Conservation (phyloP, 2,888 invertebrate genomes). For the Diarsia mendica region DNA sequence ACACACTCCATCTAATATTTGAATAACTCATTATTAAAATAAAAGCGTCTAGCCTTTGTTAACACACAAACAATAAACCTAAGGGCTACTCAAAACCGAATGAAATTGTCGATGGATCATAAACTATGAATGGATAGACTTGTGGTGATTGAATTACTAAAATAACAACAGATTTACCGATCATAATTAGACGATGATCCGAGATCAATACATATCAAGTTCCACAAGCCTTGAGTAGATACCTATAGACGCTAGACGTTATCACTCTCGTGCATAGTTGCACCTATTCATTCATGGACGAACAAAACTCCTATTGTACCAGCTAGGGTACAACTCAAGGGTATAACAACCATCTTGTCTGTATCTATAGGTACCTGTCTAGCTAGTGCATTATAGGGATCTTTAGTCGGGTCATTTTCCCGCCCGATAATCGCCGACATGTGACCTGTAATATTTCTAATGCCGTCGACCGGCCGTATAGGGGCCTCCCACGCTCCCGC, state of each 20-base stretch:
- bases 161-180: not conserved
- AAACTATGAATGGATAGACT: not conserved
- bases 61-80: not conserved
- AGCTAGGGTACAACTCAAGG: not conserved
- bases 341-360: constrained; percentile 26
- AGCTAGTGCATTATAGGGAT: constrained; percentile 14
- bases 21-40: not conserved
- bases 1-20: not conserved
- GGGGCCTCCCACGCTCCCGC: constrained; percentile 52
- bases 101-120: not conserved
- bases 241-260: constrained; percentile 14
- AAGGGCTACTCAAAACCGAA: not conserved
- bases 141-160: not conserved
- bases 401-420: constrained; percentile 48
- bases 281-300: constrained; percentile 3
- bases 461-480: constrained; percentile 40
- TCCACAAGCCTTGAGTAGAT: not conserved
- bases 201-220: not conserved
- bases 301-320: constrained; percentile 26
- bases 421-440: constrained; percentile 51
- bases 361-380: constrained; percentile 22
- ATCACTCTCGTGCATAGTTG: not conserved
- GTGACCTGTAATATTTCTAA: constrained; percentile 59
- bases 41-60: not conserved
- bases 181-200: not conserved